Evolutionary conservation across 2,113 vertebrate genomes (phyloP).

Genomic region (Rostratula benghalensis): DNA sequence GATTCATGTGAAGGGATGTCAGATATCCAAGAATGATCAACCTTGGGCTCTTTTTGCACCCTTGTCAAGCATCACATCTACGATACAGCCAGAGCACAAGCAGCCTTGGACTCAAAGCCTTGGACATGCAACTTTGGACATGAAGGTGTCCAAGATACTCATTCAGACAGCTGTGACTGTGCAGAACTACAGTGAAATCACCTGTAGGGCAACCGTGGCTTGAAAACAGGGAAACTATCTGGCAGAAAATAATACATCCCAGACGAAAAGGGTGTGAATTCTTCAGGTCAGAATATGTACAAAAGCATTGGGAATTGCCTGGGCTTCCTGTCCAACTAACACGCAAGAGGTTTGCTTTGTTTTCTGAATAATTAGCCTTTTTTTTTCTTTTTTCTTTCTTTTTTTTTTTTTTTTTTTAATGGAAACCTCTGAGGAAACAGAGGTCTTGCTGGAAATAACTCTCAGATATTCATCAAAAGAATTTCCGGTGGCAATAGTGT

Average conservation of each 20-base stretch:
- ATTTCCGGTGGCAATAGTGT: neutral
- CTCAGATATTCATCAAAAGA: neutral
- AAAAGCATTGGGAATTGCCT: neutral
- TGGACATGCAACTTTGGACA: no score
- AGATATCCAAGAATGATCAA: neutral
- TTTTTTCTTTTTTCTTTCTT: neutral
- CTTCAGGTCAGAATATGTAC: neutral
- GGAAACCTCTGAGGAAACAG: neutral
- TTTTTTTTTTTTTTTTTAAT: neutral
- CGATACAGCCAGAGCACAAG: neutral
- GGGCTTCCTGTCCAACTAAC: neutral
- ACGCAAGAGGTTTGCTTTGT: neutral
- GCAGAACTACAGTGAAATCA: neutral
- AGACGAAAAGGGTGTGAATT: neutral
- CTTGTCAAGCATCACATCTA: neutral
- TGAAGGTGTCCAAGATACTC: neutral
- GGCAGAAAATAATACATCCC: neutral
- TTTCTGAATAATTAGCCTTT: neutral
- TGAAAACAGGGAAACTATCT: neutral
- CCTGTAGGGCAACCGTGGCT: neutral
- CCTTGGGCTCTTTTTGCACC: neutral
- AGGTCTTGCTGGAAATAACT: neutral
- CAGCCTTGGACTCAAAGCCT: neutral
- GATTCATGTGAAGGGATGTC: neutral
- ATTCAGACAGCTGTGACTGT: neutral